Percentiles rank a stretch among this genome's conserved stretches.
These are phyloP conservation scores for Drosophila pectinifera DNA, from an alignment of 1,140 invertebrate genomes.

Conservation along the genomic window DNA sequence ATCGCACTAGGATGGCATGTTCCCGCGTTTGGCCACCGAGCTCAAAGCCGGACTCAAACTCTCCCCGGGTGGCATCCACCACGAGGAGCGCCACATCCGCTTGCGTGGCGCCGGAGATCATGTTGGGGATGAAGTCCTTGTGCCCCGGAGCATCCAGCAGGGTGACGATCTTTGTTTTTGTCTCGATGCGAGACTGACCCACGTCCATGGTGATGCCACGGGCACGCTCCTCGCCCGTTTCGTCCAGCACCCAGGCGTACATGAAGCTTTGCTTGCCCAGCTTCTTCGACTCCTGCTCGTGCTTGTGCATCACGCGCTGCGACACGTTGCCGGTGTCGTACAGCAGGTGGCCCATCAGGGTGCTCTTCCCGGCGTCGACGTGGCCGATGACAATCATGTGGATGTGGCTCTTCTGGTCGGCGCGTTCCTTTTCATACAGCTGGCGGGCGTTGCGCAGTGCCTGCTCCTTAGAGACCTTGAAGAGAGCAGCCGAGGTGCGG, in stretches of 20 bases:
- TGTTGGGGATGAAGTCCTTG: slow-evolving; percentile 99
- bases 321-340: slow-evolving; percentile 96
- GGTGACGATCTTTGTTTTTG: slow-evolving; percentile 91
- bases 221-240: slow-evolving; percentile 98
- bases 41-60: slow-evolving; percentile 99
- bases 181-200: slow-evolving; percentile 97
- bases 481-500: slow-evolving; percentile 29
- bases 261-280: slow-evolving; percentile 99
- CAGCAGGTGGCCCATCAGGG: slow-evolving; percentile 97
- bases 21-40: slow-evolving; percentile 98
- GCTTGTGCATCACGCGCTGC: slow-evolving; percentile 97
- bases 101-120: slow-evolving; percentile 98
- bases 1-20: slow-evolving; percentile 96
- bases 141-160: slow-evolving; percentile 99
- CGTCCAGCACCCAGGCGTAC: slow-evolving; percentile 99
- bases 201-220: slow-evolving; percentile 98
- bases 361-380: slow-evolving; percentile 99
- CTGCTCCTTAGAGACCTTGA: slow-evolving; percentile 82
- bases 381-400: slow-evolving; percentile 99
- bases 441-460: slow-evolving; percentile 70
- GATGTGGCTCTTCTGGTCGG: slow-evolving; percentile 92
- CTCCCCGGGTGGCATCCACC: slow-evolving; percentile 97
- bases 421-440: slow-evolving; percentile 91
- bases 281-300: slow-evolving; percentile 99
- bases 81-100: slow-evolving; percentile 98